Evolutionary conservation across 2,888 invertebrate genomes (phyloP), one percentile per base, ranked within the genome.

Genomic region (Athrips mouffetella): DNA sequence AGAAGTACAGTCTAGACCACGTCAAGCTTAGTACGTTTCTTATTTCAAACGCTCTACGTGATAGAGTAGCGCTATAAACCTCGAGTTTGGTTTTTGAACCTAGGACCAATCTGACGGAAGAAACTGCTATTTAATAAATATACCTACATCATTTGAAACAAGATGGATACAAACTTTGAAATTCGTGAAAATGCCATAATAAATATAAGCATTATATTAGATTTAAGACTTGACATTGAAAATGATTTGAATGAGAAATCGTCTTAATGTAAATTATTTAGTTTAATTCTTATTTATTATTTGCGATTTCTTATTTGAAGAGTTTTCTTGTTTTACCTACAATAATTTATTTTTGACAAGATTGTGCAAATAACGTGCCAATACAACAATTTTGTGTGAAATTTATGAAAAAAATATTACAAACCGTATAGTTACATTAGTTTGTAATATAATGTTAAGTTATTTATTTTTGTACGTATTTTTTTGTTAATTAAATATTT

Each of bases 221-320:
- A 52, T 63, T 50, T 61, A 77, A 80, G 73, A 51, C 45, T 48
- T n/a, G n/a, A 18, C 8, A 47, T 57, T 77, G 87, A 88, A 80
- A 80, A 75, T 78, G 59, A 79, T 83, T 88, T 86, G 86, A 88
- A 85, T 80, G 67, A 73, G 87, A 87, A 86, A 88, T 87, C 82
- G 51, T 54, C 51, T 48, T 50, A 56, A 56, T 70, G 55, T 70
- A 69, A 54, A 60, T 55, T 62, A 60, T 57, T 60, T 65, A 57
- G 52, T 58, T 58, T 59, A 54, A 58, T 58, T 58, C 51, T n/a
- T 50, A 46, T 51, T 57, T 58, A 57, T 52, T 48, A 23, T 44
- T 50, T 47, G 45, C 51, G 80, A 87, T 87, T 87, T 86, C 84
- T 81, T 75, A 73, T 88, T 87, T 84, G 85, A 85, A 84, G 69